A percentile compares a stretch with the other conserved stretches of the same genome.
Conservation (phyloP, 2,888 invertebrate genomes). For the Stramonita haemastoma region DNA sequence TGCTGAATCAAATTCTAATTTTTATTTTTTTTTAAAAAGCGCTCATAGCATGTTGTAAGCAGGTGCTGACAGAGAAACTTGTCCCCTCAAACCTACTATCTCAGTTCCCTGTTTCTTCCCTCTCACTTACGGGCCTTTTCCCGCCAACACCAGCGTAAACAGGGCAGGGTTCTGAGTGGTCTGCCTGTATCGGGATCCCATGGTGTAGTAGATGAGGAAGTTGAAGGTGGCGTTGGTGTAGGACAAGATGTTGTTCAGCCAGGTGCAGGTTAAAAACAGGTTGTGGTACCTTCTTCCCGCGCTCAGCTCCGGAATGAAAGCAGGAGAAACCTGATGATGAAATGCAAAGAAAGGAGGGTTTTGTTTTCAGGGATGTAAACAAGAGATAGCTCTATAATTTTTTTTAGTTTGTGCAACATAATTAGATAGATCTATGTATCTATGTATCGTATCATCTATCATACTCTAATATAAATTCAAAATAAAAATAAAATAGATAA, state of each 20-base stretch:
- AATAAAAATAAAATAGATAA: too few species aligned
- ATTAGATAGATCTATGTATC: too few species aligned
- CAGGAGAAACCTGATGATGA: background rate
- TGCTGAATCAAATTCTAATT: too few species aligned
- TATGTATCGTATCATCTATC: too few species aligned
- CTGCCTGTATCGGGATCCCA: constrained; percentile 19
- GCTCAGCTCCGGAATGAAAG: constrained; percentile 8
- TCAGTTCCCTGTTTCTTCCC: background rate
- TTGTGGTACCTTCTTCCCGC: background rate
- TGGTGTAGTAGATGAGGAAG: constrained; percentile 14
- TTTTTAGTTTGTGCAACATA: too few species aligned
- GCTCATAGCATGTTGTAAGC: background rate
- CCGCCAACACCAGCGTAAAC: too few species aligned
- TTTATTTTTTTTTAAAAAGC: background rate
- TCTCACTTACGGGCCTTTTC: background rate
- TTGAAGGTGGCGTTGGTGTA: constrained; percentile 20
- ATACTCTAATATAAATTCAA: too few species aligned
- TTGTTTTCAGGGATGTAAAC: too few species aligned
- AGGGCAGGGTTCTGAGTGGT: background rate
- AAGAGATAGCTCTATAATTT: too few species aligned
- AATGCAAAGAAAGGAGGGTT: too few species aligned
- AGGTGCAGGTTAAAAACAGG: background rate
- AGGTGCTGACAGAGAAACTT: background rate
- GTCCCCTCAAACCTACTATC: background rate
- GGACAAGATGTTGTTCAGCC: background rate